Conservation (phyloP, 1,140 invertebrate genomes). For the Orchestia grillus region DNA sequence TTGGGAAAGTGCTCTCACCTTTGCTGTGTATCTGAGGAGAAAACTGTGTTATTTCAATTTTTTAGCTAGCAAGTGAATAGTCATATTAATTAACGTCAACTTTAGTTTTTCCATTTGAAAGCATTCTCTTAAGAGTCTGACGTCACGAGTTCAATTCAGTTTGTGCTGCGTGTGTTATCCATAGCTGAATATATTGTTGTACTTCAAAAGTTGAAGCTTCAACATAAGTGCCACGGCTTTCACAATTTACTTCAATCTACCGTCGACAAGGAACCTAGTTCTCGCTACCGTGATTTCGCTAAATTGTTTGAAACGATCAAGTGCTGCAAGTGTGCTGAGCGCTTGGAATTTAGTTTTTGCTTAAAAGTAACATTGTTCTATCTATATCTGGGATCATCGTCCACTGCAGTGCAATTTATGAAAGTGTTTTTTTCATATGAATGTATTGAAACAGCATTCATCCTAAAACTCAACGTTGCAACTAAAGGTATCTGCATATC, state of each 20-base stretch:
- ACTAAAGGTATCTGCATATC: neutral
- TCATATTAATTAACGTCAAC: neutral
- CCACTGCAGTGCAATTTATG: neutral
- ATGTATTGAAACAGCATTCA: neutral
- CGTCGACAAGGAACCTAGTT: no score
- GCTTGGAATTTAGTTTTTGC: neutral
- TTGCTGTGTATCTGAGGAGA: neutral
- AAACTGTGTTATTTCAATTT: neutral
- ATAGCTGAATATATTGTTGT: neutral
- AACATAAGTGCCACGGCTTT: neutral
- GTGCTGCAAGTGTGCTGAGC: neutral
- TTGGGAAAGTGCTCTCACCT: slow-evolving; percentile 26
- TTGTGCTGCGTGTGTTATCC: neutral
- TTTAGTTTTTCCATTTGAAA: neutral
- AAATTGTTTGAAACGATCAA: no score
- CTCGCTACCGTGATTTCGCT: no score
- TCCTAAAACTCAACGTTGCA: neutral
- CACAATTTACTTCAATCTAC: no score
- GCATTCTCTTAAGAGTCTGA: neutral
- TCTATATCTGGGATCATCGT: neutral
- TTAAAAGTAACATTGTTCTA: neutral
- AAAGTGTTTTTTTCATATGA: neutral
- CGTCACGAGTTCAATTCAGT: neutral
- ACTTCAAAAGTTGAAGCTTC: neutral
- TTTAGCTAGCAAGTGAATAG: neutral